Evolutionary conservation across 2,888 invertebrate genomes (phyloP).

Genomic region (Griposia aprilina): DNA sequence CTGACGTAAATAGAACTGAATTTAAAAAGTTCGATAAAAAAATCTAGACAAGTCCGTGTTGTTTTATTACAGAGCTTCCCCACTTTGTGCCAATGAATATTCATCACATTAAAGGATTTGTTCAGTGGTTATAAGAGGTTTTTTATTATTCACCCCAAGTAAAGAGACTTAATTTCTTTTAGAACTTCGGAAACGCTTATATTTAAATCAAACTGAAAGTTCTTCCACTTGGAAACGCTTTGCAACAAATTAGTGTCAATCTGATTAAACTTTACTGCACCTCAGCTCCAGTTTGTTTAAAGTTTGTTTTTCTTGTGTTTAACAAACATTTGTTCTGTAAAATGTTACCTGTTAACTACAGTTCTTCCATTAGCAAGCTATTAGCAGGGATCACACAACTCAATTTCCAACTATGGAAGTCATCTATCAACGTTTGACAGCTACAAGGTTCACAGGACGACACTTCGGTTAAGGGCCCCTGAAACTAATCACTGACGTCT

Average conservation of each 20-base stretch:
- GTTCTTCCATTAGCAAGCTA: slow-evolving; percentile 36
- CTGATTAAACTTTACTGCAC: slow-evolving; percentile 46
- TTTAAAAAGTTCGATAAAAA: slow-evolving; percentile 42
- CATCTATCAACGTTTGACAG: slow-evolving; percentile 76
- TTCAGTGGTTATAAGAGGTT: slow-evolving; percentile 35
- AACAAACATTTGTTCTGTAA: slow-evolving; percentile 32
- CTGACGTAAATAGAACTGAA: slow-evolving; percentile 68
- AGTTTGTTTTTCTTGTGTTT: slow-evolving; percentile 38
- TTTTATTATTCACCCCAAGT: slow-evolving; percentile 52
- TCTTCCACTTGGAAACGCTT: slow-evolving; percentile 45
- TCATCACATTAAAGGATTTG: slow-evolving; percentile 53
- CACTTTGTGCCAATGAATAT: slow-evolving; percentile 42
- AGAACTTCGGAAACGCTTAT: slow-evolving; percentile 44
- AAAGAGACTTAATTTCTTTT: slow-evolving; percentile 52
- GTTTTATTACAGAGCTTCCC: slow-evolving; percentile 4
- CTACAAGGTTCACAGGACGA: slow-evolving; percentile 62
- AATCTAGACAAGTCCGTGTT: background rate
- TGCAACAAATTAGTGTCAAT: slow-evolving; percentile 61
- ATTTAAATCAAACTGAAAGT: slow-evolving; percentile 52
- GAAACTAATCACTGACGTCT: slow-evolving; percentile 75
- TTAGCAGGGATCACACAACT: slow-evolving; percentile 35
- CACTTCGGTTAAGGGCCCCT: slow-evolving; percentile 60
- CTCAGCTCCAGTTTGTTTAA: slow-evolving; percentile 31
- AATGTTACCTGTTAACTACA: slow-evolving; percentile 16
- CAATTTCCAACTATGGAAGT: slow-evolving; percentile 62